phyloP scores from a whole-genome alignment of 2,113 vertebrate genomes.

The Gavialis gangeticus region DNA sequence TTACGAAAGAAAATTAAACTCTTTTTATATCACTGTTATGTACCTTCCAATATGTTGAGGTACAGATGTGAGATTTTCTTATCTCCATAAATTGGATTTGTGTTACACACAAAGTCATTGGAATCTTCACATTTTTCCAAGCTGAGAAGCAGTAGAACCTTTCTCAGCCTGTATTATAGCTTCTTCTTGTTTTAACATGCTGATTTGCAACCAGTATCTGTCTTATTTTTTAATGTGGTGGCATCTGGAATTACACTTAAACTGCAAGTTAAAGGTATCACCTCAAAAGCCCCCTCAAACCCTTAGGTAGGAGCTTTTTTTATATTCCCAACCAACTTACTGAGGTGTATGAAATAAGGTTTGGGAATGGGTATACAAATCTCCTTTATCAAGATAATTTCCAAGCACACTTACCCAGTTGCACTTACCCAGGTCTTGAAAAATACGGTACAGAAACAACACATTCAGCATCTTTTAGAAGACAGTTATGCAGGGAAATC shows the following conservation, averaged over 20 bases:
- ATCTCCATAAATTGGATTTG: conserved; percentile 44
- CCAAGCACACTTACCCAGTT: not conserved
- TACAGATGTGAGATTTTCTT: conserved; percentile 55
- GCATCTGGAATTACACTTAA: not conserved
- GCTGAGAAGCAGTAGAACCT: conserved; percentile 42
- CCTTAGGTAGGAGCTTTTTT: not conserved
- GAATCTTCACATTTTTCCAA: conserved; percentile 26
- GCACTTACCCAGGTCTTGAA: not conserved
- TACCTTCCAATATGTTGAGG: conserved; percentile 61
- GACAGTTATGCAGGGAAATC: not conserved
- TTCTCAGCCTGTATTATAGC: not conserved
- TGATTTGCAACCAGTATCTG: not conserved
- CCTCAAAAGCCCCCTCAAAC: not conserved
- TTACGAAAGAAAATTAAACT: conserved; percentile 68
- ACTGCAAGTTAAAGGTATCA: not conserved
- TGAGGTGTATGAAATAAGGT: not conserved
- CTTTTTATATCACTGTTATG: conserved; percentile 61
- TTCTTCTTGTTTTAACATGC: conserved; percentile 30
- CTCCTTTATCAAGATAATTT: not conserved
- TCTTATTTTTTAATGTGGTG: not conserved
- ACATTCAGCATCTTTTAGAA: not conserved
- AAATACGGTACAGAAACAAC: not conserved
- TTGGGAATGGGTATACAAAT: not conserved
- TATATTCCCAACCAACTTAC: rapidly evolving
- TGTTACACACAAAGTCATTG: conserved; percentile 55